These are phyloP conservation scores for Caenorhabditis japonica DNA, from an alignment of 2,888 invertebrate genomes.

Conservation along the genomic window DNA sequence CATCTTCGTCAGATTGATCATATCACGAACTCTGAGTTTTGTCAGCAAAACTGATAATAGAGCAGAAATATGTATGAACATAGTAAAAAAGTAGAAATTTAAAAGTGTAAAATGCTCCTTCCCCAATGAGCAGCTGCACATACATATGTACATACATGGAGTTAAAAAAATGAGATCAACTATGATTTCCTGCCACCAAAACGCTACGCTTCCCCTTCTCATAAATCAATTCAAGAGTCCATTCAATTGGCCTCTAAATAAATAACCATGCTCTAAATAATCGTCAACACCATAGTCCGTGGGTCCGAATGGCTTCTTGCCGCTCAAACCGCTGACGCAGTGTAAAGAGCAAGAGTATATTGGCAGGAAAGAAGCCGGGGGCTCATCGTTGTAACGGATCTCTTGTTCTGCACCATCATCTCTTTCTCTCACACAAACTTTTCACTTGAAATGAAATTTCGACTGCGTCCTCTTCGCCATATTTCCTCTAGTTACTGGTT, in stretches of 20 bases:
- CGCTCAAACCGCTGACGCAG: constrained; percentile 43
- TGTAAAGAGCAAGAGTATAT: constrained; percentile 48
- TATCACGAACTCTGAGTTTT: too few species aligned
- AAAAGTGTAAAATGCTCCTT: too few species aligned
- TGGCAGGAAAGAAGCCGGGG: not conserved
- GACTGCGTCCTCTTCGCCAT: constrained; percentile 21
- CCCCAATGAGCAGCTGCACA: too few species aligned
- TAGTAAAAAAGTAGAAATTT: too few species aligned
- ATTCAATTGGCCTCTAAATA: constrained; percentile 26
- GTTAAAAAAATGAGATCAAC: too few species aligned
- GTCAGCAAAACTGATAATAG: too few species aligned
- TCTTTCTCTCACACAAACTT: constrained; percentile 43
- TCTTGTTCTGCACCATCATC: constrained; percentile 44
- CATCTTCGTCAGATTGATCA: not conserved
- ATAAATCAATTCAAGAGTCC: constrained; percentile 25
- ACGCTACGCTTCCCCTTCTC: not conserved
- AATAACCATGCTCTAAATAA: constrained; percentile 47
- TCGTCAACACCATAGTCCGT: constrained; percentile 39
- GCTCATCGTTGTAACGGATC: constrained; percentile 46
- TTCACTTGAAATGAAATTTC: constrained; percentile 48
- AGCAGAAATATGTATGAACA: too few species aligned
- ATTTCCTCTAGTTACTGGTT: too few species aligned
- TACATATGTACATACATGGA: too few species aligned
- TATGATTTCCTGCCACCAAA: too few species aligned
- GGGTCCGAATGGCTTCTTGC: constrained; percentile 21